phyloP scores from a whole-genome alignment of 23 tunicate species.

The Halocynthia roretzi region DNA sequence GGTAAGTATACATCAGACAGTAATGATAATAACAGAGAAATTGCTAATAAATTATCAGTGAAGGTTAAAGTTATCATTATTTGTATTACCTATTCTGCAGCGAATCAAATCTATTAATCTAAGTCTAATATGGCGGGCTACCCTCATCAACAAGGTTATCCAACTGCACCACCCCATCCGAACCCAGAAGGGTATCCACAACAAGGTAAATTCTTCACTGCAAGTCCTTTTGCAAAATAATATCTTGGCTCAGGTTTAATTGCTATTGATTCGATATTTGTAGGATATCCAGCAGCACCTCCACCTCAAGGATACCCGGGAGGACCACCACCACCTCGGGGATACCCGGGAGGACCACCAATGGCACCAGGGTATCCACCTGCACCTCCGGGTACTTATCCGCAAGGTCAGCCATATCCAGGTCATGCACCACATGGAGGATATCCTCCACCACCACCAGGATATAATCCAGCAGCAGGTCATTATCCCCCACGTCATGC shows the following conservation, averaged over 20 bases:
- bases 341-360: slow-evolving; percentile 39
- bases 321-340: slow-evolving; percentile 33
- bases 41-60: too few relatives aligned
- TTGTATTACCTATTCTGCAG: too few relatives aligned
- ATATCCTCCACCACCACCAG: slow-evolving; percentile 33
- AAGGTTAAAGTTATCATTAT: too few relatives aligned
- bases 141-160: slow-evolving; percentile 58
- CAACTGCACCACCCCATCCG: slow-evolving; percentile 38
- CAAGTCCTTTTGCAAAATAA: background rate
- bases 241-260: background rate
- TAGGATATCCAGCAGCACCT: background rate
- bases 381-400: slow-evolving; percentile 48
- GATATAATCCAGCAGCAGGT: slow-evolving; percentile 27
- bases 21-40: too few relatives aligned
- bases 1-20: too few relatives aligned
- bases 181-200: slow-evolving; percentile 28
- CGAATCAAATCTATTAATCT: too few relatives aligned
- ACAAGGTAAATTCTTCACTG: background rate
- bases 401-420: slow-evolving; percentile 26
- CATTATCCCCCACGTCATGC: slow-evolving; percentile 15
- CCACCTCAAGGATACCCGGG: slow-evolving; percentile 44
- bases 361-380: slow-evolving; percentile 27
- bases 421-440: slow-evolving; percentile 3
- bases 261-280: background rate
- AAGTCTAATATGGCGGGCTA: slow-evolving; percentile 12